Base-by-base conservation (phyloP, 2,888 invertebrate genomes). In the Meghimatium bilineatum region DNA sequence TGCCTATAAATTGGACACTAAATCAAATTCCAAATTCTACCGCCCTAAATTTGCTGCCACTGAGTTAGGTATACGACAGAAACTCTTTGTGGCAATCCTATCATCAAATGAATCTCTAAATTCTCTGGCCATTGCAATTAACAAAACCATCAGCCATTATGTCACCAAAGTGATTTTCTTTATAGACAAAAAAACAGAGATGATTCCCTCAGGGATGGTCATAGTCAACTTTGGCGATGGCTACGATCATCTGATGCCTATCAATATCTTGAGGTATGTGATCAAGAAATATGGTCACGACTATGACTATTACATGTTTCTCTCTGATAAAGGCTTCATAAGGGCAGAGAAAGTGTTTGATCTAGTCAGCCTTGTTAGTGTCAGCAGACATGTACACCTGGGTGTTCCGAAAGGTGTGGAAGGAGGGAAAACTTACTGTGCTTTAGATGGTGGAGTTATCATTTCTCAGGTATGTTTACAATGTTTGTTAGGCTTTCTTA, bases 11-110 rank as follows among this genome's bases (percentile, higher is more conserved):
- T 17, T 80, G 26, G 80, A 76, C 69, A 67, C 66, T 38, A 74
- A 81, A 72, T 49, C 69, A n/a, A n/a, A 77, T 20, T 38, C 84
- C 8, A 88, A 87, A 72, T 86, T 89, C 12, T 95, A 96, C 82
- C 95, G 99, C 2, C 98, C 98, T 0, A 95, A 98, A 36, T 99
- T 98, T 94, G 98, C 97, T 92, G 97, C 97, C 76, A 97, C 98
- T 0, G 99, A 99, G 93, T 95, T 99, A 82, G 98, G 98, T 32
- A 98, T 99, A 89, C 95, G 96, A 86, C 97, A 97, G 88, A 97
- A 97, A 91, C 93, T 98, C 26, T 96, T 98, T 91, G 96, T 97
- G 56, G 97, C 96, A 32, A 96, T 98, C 66, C 95, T 98, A 91
- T 97, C 96, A 36, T 89, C 90, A 6, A 87, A 87, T 44, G 86